Base-by-base conservation (phyloP, 2,888 invertebrate genomes). In the Dromius quadrimaculatus region DNA sequence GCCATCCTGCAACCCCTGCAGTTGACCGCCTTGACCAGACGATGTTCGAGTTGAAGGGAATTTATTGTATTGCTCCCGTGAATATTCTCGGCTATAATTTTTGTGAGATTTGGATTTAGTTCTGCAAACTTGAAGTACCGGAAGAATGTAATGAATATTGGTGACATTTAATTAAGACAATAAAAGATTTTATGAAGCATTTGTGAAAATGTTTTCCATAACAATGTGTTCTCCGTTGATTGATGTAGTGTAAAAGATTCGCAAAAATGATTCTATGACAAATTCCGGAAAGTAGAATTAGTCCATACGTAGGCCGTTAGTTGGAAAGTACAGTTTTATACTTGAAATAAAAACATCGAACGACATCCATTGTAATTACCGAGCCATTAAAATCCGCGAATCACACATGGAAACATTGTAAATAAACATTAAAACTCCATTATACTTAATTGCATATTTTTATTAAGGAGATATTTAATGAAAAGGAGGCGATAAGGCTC, bases 391-490 rank as follows among this genome's bases (percentile, higher is more conserved):
- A 47, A 65, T 65, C 47, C 65, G 62, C 43, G 62, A 23, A 62
- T 43, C 41, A 43, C 47, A 65, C 47, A 65, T 65, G 50, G 50
- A 65, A 65, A 65, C 65, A 65, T 65, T 34, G 65, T 47, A 65
- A 65, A 65, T 47, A 45, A 65, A 65, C 65, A 65, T 65, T 65
- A 65, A 65, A 65, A 65, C 47, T 65, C 65, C 65, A 65, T 65
- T 65, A 65, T 65, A 65, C 20, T 47, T 65, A 65, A 65, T 65
- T 47, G 65, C 47, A 65, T 65, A 64, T 65, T 65, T 65, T 65
- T 65, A 65, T 65, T 65, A 65, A 19, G 47, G 32, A 45, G 64
- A 64, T 65, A 65, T 65, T 65, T 65, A 65, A 65, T 65, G 65
- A 65, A 65, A 65, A 47, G 65, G 47, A 50, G 50, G 36, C 47